Evolutionary conservation across 2,797 vertebrate species (phyloP).

Genomic region (Helicolenus hilgendorfi): DNA sequence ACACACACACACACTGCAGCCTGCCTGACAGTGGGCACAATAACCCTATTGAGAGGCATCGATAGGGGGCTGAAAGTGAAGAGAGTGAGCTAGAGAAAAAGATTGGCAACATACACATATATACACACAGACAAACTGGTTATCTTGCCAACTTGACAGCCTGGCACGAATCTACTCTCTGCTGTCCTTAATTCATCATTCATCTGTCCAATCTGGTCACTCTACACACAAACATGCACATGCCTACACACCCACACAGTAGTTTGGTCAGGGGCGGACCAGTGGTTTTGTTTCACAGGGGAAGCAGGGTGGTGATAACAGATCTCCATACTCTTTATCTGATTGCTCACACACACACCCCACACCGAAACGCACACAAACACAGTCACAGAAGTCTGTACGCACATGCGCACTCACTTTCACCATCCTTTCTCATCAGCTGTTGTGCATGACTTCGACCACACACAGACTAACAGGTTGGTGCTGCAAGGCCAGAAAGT

Average conservation of each 20-base stretch:
- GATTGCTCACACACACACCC: slow-evolving; percentile 58
- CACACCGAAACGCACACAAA: neutral
- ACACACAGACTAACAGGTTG: slow-evolving; percentile 66
- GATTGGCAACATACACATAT: slow-evolving; percentile 58
- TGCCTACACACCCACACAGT: neutral
- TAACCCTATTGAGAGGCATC: slow-evolving; percentile 79
- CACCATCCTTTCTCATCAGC: slow-evolving; percentile 56
- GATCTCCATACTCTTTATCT: slow-evolving; percentile 71
- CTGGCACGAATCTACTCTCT: slow-evolving; percentile 47
- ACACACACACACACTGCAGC: slow-evolving; percentile 47
- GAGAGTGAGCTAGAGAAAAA: slow-evolving; percentile 50
- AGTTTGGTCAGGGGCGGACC: slow-evolving; percentile 67
- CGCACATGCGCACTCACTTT: slow-evolving; percentile 51
- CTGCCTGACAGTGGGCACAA: slow-evolving; percentile 75
- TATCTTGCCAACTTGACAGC: slow-evolving; percentile 58
- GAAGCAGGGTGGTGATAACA: slow-evolving; percentile 61
- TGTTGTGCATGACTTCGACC: slow-evolving; percentile 69
- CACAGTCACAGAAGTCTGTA: slow-evolving; percentile 29
- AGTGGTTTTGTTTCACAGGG: slow-evolving; percentile 73
- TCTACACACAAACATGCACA: slow-evolving; percentile 1
- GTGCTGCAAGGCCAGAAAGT: slow-evolving; percentile 60
- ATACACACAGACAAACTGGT: slow-evolving; percentile 60
- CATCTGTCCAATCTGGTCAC: slow-evolving; percentile 60
- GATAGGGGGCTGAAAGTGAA: slow-evolving; percentile 69
- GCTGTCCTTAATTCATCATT: slow-evolving; percentile 67